Conservation (phyloP, 2,113 vertebrate species). For the Dasypus novemcinctus region DNA sequence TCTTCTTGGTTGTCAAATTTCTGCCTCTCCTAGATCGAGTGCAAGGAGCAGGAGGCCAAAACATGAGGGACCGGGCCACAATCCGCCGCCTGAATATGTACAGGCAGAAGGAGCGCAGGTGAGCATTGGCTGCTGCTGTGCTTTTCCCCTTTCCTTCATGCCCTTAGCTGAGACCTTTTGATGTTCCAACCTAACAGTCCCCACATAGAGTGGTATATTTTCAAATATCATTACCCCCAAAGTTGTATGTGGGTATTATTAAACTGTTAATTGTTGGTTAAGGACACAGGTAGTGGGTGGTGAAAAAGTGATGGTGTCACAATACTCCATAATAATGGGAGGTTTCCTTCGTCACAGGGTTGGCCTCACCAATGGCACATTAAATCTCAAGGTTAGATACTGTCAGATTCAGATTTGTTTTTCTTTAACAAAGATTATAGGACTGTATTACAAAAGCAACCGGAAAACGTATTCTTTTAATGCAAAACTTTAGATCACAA, state of each 20-base stretch:
- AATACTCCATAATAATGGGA: neutral
- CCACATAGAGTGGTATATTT: neutral
- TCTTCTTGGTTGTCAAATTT: slow-evolving; percentile 3
- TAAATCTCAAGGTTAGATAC: neutral
- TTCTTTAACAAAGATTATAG: neutral
- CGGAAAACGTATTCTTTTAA: neutral
- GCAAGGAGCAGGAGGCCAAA: slow-evolving; percentile 90
- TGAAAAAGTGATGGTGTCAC: neutral
- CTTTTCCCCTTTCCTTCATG: neutral
- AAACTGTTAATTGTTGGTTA: neutral
- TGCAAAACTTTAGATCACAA: neutral
- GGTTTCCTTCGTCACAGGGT: neutral
- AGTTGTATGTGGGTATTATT: neutral
- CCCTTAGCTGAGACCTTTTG: neutral
- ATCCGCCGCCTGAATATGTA: slow-evolving; percentile 98
- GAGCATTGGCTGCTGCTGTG: slow-evolving; percentile 42
- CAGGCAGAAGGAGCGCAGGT: slow-evolving; percentile 96
- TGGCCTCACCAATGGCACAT: neutral
- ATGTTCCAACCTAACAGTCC: neutral
- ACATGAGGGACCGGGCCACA: slow-evolving; percentile 96
- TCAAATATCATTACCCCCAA: neutral
- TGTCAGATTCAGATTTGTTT: neutral
- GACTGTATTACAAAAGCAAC: neutral
- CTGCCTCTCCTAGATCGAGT: slow-evolving; percentile 87
- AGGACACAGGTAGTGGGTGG: neutral